phyloP scores from a whole-genome alignment of 2,113 vertebrate species.

The Pseudorhombus dupliciocellatus region DNA sequence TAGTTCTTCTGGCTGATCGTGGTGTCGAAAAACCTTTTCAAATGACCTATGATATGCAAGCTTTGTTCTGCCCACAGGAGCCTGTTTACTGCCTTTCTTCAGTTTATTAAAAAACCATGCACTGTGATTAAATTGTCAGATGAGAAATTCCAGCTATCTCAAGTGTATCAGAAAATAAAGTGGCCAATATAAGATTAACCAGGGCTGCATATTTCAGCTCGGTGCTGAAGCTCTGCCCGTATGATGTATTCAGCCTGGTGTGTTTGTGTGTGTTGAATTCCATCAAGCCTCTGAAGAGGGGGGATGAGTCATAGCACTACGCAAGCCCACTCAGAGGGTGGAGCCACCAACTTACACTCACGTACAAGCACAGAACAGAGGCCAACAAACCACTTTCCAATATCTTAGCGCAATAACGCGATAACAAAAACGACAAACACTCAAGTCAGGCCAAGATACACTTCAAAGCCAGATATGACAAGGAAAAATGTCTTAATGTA shows the following conservation, averaged over 20 bases:
- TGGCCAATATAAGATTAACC: conserved; percentile 21
- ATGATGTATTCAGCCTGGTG: conserved; percentile 69
- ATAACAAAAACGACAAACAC: conserved; percentile 13
- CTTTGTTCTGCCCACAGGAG: conserved; percentile 11
- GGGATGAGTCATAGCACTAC: conserved; percentile 79
- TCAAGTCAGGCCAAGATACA: neutral
- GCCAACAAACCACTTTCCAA: conserved; percentile 47
- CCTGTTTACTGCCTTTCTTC: conserved; percentile 1
- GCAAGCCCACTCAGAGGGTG: conserved; percentile 79
- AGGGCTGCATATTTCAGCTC: conserved; percentile 48
- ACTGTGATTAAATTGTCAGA: conserved; percentile 11
- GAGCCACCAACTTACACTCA: conserved; percentile 70
- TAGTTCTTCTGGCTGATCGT: conserved; percentile 15
- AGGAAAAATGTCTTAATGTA: conserved; percentile 13
- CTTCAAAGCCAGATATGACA: neutral
- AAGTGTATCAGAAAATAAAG: conserved; percentile 13
- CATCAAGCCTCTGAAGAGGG: conserved; percentile 74
- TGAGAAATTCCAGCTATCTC: conserved; percentile 21
- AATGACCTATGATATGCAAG: conserved; percentile 17
- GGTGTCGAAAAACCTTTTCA: neutral
- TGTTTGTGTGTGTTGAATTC: conserved; percentile 78
- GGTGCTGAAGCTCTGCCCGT: conserved; percentile 44
- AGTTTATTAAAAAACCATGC: neutral
- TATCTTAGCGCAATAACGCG: conserved; percentile 1
- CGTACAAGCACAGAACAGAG: conserved; percentile 55